Conservation (phyloP, 1,140 invertebrate species). For the Spodoptera litura region DNA sequence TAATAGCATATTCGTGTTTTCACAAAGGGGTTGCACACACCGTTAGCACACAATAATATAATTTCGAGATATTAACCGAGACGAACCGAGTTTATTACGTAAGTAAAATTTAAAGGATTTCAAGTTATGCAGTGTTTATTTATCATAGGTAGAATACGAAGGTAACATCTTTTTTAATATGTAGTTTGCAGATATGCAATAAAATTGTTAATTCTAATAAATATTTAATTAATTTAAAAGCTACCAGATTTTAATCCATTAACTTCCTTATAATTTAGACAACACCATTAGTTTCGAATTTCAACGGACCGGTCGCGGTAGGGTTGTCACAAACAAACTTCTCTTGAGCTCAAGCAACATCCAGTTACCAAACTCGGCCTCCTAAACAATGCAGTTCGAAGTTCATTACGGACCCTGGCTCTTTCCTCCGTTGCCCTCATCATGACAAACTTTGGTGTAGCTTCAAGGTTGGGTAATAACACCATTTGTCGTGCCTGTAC, state of each 20-base stretch:
- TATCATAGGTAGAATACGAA: not conserved
- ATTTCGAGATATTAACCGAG: conserved; percentile 21
- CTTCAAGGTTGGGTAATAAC: conserved; percentile 16
- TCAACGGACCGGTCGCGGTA: not conserved
- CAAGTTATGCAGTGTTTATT: conserved; percentile 1
- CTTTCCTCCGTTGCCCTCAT: conserved; percentile 13
- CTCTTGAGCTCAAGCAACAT: conserved; percentile 2
- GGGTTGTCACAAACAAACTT: conserved; percentile 19
- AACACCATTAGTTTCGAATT: not conserved
- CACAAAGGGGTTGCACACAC: conserved; percentile 24
- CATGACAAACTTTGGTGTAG: conserved; percentile 1
- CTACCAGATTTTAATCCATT: no score
- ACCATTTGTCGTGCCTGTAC: not conserved
- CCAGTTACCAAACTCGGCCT: conserved; percentile 14
- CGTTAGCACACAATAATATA: conserved; percentile 21
- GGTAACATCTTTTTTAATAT: no score
- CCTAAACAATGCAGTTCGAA: conserved; percentile 30
- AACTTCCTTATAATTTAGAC: no score
- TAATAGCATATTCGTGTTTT: conserved; percentile 8
- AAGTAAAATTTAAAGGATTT: not conserved
- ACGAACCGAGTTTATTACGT: conserved; percentile 1
- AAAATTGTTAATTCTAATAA: no score
- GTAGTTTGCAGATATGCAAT: not conserved
- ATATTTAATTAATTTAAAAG: no score
- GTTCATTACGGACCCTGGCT: conserved; percentile 7